Percentiles rank a stretch among this genome's conserved stretches.
phyloP scores from a whole-genome alignment of 2,888 invertebrate species.

The Schizotus pectinicornis region DNA sequence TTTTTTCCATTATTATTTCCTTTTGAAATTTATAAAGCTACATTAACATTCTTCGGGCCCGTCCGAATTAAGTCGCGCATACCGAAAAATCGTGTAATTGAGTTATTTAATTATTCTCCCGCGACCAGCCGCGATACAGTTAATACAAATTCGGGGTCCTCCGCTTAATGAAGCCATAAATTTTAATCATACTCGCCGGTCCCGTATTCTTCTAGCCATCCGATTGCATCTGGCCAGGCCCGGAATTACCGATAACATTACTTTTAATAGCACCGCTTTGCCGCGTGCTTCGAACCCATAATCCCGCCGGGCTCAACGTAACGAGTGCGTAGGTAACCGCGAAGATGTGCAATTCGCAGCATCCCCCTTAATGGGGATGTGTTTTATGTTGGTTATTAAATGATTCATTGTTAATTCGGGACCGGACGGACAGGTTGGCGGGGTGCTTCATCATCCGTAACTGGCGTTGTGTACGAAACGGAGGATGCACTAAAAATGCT shows the following conservation, averaged over 20 bases:
- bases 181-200: conserved; percentile 29
- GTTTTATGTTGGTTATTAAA: conserved; percentile 27
- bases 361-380: conserved; percentile 17
- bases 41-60: conserved; percentile 17
- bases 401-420: conserved; percentile 25
- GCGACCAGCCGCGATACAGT: background rate
- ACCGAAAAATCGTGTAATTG: conserved; percentile 11
- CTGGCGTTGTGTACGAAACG: conserved; percentile 11
- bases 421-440: conserved; percentile 21
- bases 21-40: conserved; percentile 14
- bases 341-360: background rate
- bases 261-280: conserved; percentile 6
- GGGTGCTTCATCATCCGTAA: conserved; percentile 23
- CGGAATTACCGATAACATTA: conserved; percentile 14
- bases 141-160: conserved; percentile 4
- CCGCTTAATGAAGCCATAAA: conserved; percentile 37
- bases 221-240: conserved; percentile 16
- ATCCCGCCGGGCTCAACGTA: conserved; percentile 8
- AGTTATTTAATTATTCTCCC: conserved; percentile 17
- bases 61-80: conserved; percentile 13
- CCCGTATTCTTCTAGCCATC: conserved; percentile 19
- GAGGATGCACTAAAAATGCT: conserved; percentile 14
- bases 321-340: conserved; percentile 14
- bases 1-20: conserved; percentile 19
- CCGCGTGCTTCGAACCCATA: background rate